Evolutionary conservation across 2,113 vertebrate species (phyloP).

Genomic region (Nothocercus nigrocapillus): DNA sequence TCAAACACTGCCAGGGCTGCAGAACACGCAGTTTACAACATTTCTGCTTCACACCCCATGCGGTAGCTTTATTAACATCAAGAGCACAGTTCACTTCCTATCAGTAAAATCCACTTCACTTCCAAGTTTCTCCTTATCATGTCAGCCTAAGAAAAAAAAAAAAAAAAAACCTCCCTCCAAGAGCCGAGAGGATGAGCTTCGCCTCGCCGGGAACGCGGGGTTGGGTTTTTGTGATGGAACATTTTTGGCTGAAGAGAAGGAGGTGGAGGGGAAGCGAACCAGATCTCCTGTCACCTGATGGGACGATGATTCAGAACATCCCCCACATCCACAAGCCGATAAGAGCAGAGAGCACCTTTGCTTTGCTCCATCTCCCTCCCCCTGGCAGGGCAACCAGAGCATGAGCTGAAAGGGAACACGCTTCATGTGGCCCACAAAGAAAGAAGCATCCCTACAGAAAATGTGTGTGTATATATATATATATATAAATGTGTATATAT

Average conservation of each 20-base stretch:
- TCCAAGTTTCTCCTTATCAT: background rate
- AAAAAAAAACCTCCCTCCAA: background rate
- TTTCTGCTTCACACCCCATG: accelerated
- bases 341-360: background rate
- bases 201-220: background rate
- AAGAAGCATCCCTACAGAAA: background rate
- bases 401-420: accelerated
- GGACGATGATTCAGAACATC: conserved; percentile 42
- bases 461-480: no score
- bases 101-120: background rate
- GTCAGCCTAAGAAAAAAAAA: background rate
- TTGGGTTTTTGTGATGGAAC: background rate
- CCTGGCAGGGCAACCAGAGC: accelerated
- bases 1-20: background rate
- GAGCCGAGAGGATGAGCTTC: background rate
- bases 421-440: accelerated
- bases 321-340: background rate
- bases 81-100: background rate
- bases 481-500: no score
- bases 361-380: background rate
- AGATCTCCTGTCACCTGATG: conserved; percentile 4
- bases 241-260: background rate
- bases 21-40: background rate
- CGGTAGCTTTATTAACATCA: accelerated
- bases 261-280: background rate